Conservation (phyloP, 2,888 invertebrate genomes). For the Amaurobius ferox region DNA sequence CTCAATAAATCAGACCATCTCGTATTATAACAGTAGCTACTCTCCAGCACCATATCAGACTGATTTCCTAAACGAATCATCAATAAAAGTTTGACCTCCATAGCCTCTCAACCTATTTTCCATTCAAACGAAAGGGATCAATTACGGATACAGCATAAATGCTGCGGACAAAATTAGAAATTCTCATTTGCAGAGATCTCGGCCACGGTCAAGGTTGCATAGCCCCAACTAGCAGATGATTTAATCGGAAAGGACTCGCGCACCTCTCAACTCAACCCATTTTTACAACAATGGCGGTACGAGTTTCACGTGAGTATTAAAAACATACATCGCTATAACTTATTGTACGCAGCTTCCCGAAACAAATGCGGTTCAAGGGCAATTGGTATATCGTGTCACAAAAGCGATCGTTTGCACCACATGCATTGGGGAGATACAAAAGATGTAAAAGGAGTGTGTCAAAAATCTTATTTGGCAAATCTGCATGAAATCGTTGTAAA, state of each 20-base stretch:
- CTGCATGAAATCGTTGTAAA: too few species aligned
- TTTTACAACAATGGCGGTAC: constrained; percentile 2
- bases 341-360: not conserved
- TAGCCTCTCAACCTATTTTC: not conserved
- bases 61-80: not conserved
- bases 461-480: too few species aligned
- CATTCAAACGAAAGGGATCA: not conserved
- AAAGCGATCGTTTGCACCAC: not conserved
- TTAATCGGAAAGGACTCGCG: not conserved
- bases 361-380: not conserved
- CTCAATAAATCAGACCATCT: too few species aligned
- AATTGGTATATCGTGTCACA: not conserved
- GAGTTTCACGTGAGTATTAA: not conserved
- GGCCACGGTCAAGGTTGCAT: constrained; percentile 3
- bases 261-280: constrained; percentile 14
- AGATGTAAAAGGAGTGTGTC: not conserved
- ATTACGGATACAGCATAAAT: not conserved
- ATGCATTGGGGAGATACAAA: not conserved
- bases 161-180: not conserved
- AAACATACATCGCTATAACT: not conserved
- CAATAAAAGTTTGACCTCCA: not conserved
- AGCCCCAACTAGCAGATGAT: not conserved
- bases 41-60: too few species aligned
- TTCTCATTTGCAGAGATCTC: not conserved
- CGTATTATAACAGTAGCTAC: too few species aligned